A percentile compares a stretch with the other conserved stretches of the same genome.
phyloP scores from a whole-genome alignment of 2,797 vertebrate genomes.

The Syndactyla subalaris region DNA sequence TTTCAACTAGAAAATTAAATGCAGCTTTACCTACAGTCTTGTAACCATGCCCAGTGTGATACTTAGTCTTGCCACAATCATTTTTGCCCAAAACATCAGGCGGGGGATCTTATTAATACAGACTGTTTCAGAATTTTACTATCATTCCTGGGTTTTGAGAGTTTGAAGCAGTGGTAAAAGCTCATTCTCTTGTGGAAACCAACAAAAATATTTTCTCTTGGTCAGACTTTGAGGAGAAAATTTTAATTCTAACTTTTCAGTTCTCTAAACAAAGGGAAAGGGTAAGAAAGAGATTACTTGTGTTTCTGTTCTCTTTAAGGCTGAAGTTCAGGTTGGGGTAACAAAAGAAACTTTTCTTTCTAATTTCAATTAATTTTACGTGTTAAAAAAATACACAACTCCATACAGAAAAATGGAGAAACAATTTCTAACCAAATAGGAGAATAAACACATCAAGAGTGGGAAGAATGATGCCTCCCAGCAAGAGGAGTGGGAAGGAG shows the following conservation, averaged over 20 bases:
- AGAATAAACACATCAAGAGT: neutral
- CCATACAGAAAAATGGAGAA: neutral
- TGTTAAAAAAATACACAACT: neutral
- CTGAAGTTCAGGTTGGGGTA: neutral
- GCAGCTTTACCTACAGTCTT: neutral
- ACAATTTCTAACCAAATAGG: slow-evolving; percentile 45
- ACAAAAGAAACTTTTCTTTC: neutral
- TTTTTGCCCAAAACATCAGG: neutral
- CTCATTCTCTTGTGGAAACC: neutral
- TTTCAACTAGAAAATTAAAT: neutral
- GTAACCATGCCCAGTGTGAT: fast-evolving
- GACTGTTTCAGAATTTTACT: neutral
- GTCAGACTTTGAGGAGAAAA: neutral
- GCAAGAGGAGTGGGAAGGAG: slow-evolving; percentile 17
- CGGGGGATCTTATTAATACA: neutral
- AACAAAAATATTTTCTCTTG: neutral
- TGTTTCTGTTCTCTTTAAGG: neutral
- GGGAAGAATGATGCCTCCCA: slow-evolving; percentile 52
- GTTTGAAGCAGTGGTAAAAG: neutral
- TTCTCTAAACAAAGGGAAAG: neutral
- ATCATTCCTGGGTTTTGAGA: neutral
- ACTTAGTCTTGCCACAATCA: fast-evolving
- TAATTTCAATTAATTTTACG: neutral
- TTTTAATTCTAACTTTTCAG: neutral
- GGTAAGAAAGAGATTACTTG: neutral